A percentile compares a stretch with the other conserved stretches of the same genome.
phyloP scores from a whole-genome alignment of 2,888 invertebrate genomes.

The Melikaiella ostensackeni region DNA sequence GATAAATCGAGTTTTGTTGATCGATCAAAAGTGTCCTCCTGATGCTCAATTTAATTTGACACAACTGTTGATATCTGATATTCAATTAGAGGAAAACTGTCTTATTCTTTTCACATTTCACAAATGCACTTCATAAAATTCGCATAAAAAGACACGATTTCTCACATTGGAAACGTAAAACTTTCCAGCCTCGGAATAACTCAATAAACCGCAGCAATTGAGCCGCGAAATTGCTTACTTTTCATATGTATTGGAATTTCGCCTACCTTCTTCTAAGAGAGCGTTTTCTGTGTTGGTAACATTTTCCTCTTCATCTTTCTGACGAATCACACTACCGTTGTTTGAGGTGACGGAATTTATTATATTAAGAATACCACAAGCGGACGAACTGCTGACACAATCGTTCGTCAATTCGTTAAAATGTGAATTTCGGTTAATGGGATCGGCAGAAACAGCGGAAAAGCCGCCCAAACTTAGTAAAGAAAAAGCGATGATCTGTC shows the following conservation, averaged over 20 bases:
- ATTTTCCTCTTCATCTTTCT: conserved; percentile 5
- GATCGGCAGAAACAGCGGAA: conserved; percentile 49
- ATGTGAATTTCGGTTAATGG: conserved; percentile 42
- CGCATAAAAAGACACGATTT: not conserved
- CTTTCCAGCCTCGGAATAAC: not conserved
- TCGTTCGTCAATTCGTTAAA: conserved; percentile 10
- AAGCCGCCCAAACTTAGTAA: conserved; percentile 54
- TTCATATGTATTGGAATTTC: not conserved
- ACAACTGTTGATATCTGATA: not conserved
- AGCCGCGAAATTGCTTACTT: conserved; percentile 15
- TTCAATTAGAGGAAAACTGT: not conserved
- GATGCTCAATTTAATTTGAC: too few relatives aligned
- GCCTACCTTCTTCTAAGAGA: conserved; percentile 24
- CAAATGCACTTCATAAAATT: not conserved
- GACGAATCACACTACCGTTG: conserved; percentile 8
- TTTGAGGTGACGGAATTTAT: conserved; percentile 24
- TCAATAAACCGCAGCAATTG: conserved; percentile 20
- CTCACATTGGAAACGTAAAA: not conserved
- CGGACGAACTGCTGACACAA: conserved; percentile 18
- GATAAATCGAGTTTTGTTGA: too few relatives aligned
- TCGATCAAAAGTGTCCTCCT: too few relatives aligned
- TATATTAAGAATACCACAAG: not conserved
- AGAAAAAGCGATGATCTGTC: conserved; percentile 62
- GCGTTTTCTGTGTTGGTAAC: not conserved
- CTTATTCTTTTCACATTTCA: not conserved